Percentiles rank a stretch among this genome's conserved stretches.
Evolutionary conservation across 2,113 vertebrate species (phyloP).

Genomic region (Ptyas mucosa): DNA sequence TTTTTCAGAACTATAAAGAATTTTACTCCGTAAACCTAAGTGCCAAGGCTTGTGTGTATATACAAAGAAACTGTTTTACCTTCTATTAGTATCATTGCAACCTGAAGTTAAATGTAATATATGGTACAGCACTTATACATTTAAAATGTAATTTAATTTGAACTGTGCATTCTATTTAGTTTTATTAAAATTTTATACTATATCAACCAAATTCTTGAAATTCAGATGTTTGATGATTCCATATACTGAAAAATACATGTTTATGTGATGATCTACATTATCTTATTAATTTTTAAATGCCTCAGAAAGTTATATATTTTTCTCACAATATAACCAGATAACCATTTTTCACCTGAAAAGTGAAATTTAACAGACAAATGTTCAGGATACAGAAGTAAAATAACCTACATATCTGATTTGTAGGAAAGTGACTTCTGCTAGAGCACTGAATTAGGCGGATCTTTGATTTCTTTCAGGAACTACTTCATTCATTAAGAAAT

Average conservation of each 20-base stretch:
- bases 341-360: not conserved
- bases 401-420: not conserved
- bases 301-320: not conserved
- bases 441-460: not conserved
- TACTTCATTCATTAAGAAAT: not conserved
- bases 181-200: not conserved
- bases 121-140: not conserved
- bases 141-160: not conserved
- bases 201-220: not conserved
- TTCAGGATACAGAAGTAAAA: not conserved
- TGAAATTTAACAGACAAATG: not conserved
- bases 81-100: not conserved
- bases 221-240: constrained; percentile 6
- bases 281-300: not conserved
- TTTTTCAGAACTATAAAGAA: not conserved
- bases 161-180: not conserved
- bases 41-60: not conserved
- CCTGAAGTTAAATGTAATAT: not conserved
- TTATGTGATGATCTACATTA: not conserved
- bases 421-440: not conserved
- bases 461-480: not conserved
- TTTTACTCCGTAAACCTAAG: not conserved
- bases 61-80: not conserved
- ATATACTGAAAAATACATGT: constrained; percentile 8
- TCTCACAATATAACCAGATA: not conserved